Evolutionary conservation across 37 sponge, comb jelly and placozoan genomes (phyloP).

Genomic region (Chondrilla cf. caribensis): DNA sequence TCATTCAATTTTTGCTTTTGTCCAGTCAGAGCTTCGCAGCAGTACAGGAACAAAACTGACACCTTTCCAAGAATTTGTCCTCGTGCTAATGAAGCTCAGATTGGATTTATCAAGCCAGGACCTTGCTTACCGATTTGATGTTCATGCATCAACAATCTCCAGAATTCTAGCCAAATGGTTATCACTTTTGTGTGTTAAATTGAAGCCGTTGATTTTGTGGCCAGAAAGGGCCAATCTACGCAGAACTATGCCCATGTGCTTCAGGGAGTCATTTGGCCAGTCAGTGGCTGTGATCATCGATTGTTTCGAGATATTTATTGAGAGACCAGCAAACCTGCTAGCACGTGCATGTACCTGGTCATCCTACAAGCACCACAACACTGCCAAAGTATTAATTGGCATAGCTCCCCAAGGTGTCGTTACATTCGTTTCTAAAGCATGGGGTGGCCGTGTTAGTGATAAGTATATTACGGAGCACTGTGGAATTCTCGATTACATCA

Average conservation of each 20-base stretch:
- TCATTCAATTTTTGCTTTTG: neutral
- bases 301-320: conserved; percentile 72
- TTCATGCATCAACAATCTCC: conserved; percentile 38
- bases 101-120: conserved; percentile 27
- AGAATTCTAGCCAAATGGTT: conserved; percentile 38
- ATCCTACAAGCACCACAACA: conserved; percentile 66
- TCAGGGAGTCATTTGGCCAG: conserved; percentile 34
- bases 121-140: conserved; percentile 52
- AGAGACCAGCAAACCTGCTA: conserved; percentile 46
- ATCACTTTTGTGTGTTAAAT: conserved; percentile 7
- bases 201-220: conserved; percentile 55
- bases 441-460: conserved; percentile 73
- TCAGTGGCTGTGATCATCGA: conserved; percentile 64
- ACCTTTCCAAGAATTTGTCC: conserved; percentile 52
- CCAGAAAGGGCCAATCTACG: conserved; percentile 49
- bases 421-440: conserved; percentile 49
- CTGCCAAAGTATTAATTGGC: conserved; percentile 58
- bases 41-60: conserved; percentile 40
- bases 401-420: conserved; percentile 72
- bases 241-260: conserved; percentile 60
- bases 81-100: conserved; percentile 45
- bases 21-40: neutral
- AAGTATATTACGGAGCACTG: conserved; percentile 69
- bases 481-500: conserved; percentile 46
- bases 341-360: conserved; percentile 54